Base-by-base conservation (phyloP, 1,140 invertebrate species). In the Pomacea maculata region DNA sequence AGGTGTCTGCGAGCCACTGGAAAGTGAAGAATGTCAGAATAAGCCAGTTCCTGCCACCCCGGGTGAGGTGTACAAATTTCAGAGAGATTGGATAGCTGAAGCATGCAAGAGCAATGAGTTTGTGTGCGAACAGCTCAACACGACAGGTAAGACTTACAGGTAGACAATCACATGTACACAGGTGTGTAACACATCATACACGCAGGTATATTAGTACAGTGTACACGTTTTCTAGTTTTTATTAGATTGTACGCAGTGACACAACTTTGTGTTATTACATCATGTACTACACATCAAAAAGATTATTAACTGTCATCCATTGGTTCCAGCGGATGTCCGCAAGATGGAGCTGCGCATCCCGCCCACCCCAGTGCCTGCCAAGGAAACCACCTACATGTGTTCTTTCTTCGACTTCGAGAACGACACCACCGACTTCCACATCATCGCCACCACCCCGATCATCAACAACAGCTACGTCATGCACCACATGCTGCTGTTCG, bases 1-100 rank as follows among this genome's bases (percentile, higher is more conserved):
- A 84, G 84, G 84, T 61, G 77, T 85, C 29, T 85, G 84, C 68
- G 84, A 85, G 67, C 84, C 84, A 52, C 45, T 82, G 45, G 72
- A 79, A 34, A 82, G 79, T 68, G 54, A 52, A 6, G 17, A 54
- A 11, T 85, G 84, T 79, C 29, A 54, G 15, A 4, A 25, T 0
- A 79, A 70, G 21, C n/a, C 21, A 70, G 67, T 70, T 10, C 29
- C 45, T 34, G 82, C 70, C 45, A 17, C 63, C 1, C 76, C 78
- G 76, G 6, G 78, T 11, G 15, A 74, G 17, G 82, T 79, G 63
- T 54, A 82, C 12, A 70, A 29, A 19, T 25, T 15, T 25, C 25
- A 55, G 25, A 52, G 25, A 65, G 29, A 78, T 3, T 29, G 21
- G 65, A 78, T 52, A 29, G 21, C 15, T 12, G n/a, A 29, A 1